Percentiles rank a stretch among this genome's conserved stretches.
phyloP scores from a whole-genome alignment of 2,888 invertebrate genomes.

The Conistra vaccinii region DNA sequence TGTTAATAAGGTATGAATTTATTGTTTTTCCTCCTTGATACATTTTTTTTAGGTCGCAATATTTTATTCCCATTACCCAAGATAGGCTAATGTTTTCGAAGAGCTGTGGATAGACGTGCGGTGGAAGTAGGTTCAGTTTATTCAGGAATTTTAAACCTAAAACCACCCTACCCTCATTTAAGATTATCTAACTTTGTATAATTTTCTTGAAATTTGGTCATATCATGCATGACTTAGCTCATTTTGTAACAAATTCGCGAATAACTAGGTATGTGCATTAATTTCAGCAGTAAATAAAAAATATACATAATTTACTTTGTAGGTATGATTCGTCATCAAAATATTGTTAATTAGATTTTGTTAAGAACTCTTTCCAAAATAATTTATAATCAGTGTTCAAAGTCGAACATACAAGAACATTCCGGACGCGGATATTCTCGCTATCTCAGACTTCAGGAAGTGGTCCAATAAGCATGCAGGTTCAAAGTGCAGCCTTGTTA shows the following conservation, averaged over 20 bases:
- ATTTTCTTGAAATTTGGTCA: background rate
- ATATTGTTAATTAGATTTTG: background rate
- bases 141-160: background rate
- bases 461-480: constrained; percentile 22
- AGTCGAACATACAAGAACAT: constrained; percentile 33
- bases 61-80: background rate
- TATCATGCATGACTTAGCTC: constrained; percentile 8
- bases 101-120: background rate
- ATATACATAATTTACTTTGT: background rate
- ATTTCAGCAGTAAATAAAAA: background rate
- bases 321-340: constrained; percentile 13
- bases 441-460: constrained; percentile 48
- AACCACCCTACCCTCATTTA: constrained; percentile 28
- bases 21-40: background rate
- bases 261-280: background rate
- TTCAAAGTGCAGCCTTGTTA: constrained; percentile 41
- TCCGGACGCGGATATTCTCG: constrained; percentile 40
- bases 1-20: constrained; percentile 87
- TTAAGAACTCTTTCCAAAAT: constrained; percentile 1
- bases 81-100: background rate
- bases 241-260: background rate
- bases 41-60: background rate
- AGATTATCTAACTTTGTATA: background rate
- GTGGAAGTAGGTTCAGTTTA: background rate
- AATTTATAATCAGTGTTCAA: constrained; percentile 30